These are phyloP conservation scores for Matsumurasca onukii DNA, from an alignment of 1,140 invertebrate genomes.

Conservation along the genomic window DNA sequence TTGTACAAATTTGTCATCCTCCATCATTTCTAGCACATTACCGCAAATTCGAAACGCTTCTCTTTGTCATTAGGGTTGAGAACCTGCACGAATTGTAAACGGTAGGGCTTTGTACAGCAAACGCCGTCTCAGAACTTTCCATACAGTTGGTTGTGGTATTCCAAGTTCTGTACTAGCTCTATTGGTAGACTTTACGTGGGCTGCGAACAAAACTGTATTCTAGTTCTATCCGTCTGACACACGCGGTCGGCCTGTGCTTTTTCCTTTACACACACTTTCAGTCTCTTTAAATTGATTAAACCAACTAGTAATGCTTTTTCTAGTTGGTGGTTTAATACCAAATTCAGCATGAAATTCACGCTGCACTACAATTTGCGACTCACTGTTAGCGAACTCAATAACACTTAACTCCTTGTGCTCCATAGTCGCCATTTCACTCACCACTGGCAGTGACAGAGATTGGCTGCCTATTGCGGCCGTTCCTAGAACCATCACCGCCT, in stretches of 20 bases:
- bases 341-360: neutral
- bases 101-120: conserved; percentile 26
- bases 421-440: neutral
- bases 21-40: too few relatives aligned
- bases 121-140: conserved; percentile 33
- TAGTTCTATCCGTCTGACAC: conserved; percentile 32
- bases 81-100: too few relatives aligned
- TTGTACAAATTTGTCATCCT: too few relatives aligned
- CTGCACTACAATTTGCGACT: neutral
- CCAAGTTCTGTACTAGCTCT: conserved; percentile 33
- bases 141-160: conserved; percentile 34
- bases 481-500: too few relatives aligned
- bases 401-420: neutral
- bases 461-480: conserved; percentile 1
- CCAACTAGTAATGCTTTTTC: conserved; percentile 3
- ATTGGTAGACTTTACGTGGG: conserved; percentile 30
- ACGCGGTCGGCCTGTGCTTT: neutral
- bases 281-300: conserved; percentile 9
- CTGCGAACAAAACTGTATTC: conserved; percentile 35
- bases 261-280: neutral
- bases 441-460: neutral
- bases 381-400: neutral
- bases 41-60: too few relatives aligned
- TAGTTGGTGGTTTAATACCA: conserved; percentile 3
- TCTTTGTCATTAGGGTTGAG: too few relatives aligned